A percentile compares a stretch with the other conserved stretches of the same genome.
Conservation (phyloP, 2,888 invertebrate genomes). For the Chrysolina oricalcia region DNA sequence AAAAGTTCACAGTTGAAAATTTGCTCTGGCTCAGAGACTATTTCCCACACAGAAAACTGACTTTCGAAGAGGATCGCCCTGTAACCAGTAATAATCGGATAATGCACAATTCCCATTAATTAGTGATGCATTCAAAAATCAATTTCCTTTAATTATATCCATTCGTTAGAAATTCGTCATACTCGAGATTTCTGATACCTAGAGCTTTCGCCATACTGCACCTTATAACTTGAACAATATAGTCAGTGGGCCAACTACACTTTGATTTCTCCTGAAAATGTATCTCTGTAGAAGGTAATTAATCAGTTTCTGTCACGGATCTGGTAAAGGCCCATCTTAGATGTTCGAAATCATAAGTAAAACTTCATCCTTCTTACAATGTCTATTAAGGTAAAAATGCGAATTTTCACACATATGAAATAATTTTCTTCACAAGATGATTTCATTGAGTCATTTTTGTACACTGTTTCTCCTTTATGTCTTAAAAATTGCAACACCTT, state of each 20-base stretch:
- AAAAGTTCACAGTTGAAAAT: no score
- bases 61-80: neutral
- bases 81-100: neutral
- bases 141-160: neutral
- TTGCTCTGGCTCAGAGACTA: neutral
- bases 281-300: no score
- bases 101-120: slow-evolving; percentile 3
- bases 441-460: no score
- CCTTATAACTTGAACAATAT: neutral
- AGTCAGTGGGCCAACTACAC: neutral
- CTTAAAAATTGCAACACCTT: no score
- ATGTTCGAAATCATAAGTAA: no score
- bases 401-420: no score
- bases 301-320: no score
- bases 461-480: no score
- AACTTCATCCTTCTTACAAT: no score
- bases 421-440: no score
- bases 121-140: neutral
- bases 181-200: neutral
- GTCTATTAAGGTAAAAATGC: no score
- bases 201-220: neutral
- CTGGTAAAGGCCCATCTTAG: no score
- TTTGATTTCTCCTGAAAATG: neutral
- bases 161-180: neutral
- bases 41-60: neutral